Conservation (phyloP, 2,113 vertebrate genomes). For the Forbesichthys agassizii region DNA sequence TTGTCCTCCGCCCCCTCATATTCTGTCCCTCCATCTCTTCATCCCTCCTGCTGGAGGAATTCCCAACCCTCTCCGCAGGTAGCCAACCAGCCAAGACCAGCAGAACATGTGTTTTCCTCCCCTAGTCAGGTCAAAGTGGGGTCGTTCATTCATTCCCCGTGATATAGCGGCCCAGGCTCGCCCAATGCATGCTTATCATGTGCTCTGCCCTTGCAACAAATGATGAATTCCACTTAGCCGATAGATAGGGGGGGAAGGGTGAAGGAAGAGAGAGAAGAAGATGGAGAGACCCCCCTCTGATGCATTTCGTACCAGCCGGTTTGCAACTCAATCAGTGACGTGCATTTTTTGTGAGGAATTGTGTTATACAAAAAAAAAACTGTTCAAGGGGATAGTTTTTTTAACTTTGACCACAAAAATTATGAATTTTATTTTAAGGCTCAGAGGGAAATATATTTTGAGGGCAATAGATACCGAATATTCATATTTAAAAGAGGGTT, state of each 20-base stretch:
- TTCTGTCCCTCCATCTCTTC: constrained; percentile 60
- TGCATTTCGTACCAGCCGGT: constrained; percentile 57
- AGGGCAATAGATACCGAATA: constrained; percentile 69
- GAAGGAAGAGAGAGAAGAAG: constrained; percentile 17
- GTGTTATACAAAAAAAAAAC: constrained; percentile 36
- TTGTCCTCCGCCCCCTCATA: constrained; percentile 54
- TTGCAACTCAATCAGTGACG: constrained; percentile 77
- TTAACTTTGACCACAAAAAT: constrained; percentile 77
- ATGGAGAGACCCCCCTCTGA: constrained; percentile 52
- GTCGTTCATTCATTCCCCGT: constrained; percentile 80
- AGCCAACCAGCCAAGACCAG: constrained; percentile 82
- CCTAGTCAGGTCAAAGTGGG: constrained; percentile 80
- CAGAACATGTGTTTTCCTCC: constrained; percentile 89
- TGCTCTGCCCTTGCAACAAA: constrained; percentile 67
- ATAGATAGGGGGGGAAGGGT: constrained; percentile 37
- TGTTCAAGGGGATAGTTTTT: constrained; percentile 53
- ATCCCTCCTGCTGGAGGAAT: constrained; percentile 77
- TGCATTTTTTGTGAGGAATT: constrained; percentile 53
- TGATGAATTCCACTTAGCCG: constrained; percentile 76
- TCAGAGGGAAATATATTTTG: constrained; percentile 64
- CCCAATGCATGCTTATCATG: constrained; percentile 74
- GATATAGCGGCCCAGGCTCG: constrained; percentile 74
- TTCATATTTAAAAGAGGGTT: constrained; percentile 74
- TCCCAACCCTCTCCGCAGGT: constrained; percentile 87
- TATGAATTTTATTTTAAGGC: constrained; percentile 76